Evolutionary conservation across 2,797 vertebrate genomes (phyloP).

Genomic region (Parauchenoglanis punctatus): DNA sequence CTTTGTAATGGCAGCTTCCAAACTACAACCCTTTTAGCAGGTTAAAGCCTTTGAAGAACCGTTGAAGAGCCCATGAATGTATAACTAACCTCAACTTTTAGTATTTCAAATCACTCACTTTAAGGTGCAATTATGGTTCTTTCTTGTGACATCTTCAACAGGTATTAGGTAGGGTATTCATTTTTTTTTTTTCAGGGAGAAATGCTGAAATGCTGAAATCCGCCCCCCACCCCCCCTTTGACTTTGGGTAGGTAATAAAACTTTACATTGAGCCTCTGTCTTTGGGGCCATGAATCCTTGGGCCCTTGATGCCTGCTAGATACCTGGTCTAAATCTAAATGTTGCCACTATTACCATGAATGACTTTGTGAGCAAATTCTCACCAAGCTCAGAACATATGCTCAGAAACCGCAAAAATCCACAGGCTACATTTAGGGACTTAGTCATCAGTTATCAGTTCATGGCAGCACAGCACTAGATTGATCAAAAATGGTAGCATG

Average conservation of each 20-base stretch:
- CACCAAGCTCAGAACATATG: not conserved
- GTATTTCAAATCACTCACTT: not conserved
- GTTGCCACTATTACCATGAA: not conserved
- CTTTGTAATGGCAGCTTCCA: not conserved
- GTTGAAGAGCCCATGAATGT: not conserved
- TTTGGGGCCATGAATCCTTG: too few species aligned
- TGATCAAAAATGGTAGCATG: not conserved
- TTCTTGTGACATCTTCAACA: too few species aligned
- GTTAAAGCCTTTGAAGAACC: not conserved
- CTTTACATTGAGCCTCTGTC: too few species aligned
- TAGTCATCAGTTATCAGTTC: not conserved
- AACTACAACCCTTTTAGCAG: not conserved
- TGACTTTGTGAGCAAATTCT: not conserved
- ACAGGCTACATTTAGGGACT: not conserved
- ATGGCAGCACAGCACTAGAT: not conserved
- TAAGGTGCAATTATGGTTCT: too few species aligned
- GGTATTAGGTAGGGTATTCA: too few species aligned
- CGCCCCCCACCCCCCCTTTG: too few species aligned
- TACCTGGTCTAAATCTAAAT: not conserved
- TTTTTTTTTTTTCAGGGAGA: too few species aligned
- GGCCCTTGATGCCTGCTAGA: too few species aligned
- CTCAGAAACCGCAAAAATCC: not conserved
- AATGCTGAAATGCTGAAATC: too few species aligned
- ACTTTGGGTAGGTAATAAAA: too few species aligned
- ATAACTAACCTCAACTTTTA: too few species aligned